A percentile compares a stretch with the other conserved stretches of the same genome.
Evolutionary conservation across 2,888 invertebrate genomes (phyloP).

Genomic region (Synergus umbraculus): DNA sequence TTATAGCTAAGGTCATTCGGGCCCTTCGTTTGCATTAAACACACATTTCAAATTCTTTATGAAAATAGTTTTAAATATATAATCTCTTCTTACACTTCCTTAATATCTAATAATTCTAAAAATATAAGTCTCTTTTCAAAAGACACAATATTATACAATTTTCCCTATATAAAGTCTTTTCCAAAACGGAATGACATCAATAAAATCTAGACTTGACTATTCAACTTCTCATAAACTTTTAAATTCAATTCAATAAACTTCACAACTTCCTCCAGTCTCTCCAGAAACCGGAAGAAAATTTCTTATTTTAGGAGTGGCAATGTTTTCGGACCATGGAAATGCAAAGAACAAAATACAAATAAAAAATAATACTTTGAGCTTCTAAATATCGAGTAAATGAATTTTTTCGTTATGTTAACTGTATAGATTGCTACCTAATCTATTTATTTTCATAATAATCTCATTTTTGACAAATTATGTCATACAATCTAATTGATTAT

Average conservation of each 20-base stretch:
- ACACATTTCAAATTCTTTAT: background rate
- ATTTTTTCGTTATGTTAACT: too few relatives aligned
- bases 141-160: background rate
- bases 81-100: background rate
- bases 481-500: too few relatives aligned
- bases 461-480: too few relatives aligned
- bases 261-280: background rate
- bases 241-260: background rate
- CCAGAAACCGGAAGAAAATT: background rate
- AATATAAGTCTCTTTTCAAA: background rate
- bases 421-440: too few relatives aligned
- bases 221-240: constrained; percentile 15
- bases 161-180: background rate
- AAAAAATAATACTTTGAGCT: too few relatives aligned
- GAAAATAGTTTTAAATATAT: background rate
- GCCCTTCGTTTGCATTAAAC: background rate
- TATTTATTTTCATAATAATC: too few relatives aligned
- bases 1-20: background rate
- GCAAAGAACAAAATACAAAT: too few relatives aligned
- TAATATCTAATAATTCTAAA: background rate
- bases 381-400: too few relatives aligned
- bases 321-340: background rate
- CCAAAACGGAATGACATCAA: constrained; percentile 9
- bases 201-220: constrained; percentile 28
- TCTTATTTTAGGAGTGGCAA: background rate